A percentile compares a stretch with the other conserved stretches of the same genome.
Evolutionary conservation across 2,113 vertebrate species (phyloP).

Genomic region (Siphamia tubifer): DNA sequence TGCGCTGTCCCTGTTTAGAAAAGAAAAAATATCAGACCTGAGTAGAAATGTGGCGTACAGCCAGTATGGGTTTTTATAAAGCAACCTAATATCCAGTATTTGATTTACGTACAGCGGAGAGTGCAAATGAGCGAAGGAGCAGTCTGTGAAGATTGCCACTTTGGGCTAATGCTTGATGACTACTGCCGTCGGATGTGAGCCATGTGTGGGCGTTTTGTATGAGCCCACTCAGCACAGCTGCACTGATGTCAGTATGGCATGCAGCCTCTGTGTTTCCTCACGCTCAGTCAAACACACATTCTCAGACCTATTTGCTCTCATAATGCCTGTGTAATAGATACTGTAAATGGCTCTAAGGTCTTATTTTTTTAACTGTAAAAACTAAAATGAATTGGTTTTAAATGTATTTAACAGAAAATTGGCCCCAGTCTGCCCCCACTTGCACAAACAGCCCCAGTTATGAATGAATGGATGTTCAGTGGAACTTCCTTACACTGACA

Average conservation of each 20-base stretch:
- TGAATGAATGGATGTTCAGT: slow-evolving; percentile 20
- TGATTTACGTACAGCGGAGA: slow-evolving; percentile 13
- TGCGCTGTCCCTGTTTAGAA: slow-evolving; percentile 2
- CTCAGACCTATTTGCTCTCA: neutral
- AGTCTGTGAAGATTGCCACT: slow-evolving; percentile 51
- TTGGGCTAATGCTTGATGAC: slow-evolving; percentile 53
- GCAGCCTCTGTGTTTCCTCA: slow-evolving; percentile 11
- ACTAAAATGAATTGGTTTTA: slow-evolving; percentile 12
- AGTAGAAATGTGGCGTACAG: neutral
- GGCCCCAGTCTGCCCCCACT: neutral
- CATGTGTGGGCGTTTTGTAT: slow-evolving; percentile 57
- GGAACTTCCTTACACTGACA: neutral
- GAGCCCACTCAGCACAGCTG: slow-evolving; percentile 65
- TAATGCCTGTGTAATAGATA: slow-evolving; percentile 10
- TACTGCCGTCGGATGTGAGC: slow-evolving; percentile 58
- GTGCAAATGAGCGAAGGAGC: slow-evolving; percentile 25
- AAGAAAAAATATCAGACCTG: neutral
- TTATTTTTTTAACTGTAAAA: slow-evolving; percentile 2
- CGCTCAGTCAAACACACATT: neutral
- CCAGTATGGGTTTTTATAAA: neutral
- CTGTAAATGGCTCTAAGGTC: slow-evolving; percentile 22
- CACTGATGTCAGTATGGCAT: slow-evolving; percentile 56
- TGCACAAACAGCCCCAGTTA: neutral
- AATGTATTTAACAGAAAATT: slow-evolving; percentile 23
- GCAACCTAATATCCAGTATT: slow-evolving; percentile 15